Conservation (phyloP, 2,888 invertebrate genomes). For the Drosophila subquinaria region DNA sequence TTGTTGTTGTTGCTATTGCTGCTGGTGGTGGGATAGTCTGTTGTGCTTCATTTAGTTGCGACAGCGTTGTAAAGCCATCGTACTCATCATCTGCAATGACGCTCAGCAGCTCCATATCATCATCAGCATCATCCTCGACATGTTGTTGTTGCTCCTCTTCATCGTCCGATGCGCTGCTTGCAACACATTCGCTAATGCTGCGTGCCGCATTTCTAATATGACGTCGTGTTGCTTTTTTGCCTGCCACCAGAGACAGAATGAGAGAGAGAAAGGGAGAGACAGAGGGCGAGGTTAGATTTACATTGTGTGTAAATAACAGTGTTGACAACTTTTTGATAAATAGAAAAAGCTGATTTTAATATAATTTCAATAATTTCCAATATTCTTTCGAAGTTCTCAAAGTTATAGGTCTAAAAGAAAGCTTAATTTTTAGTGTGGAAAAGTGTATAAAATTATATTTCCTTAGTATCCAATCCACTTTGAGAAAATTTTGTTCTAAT, state of each 20-base stretch:
- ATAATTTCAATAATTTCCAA: no score
- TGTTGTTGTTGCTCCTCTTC: slow-evolving; percentile 39
- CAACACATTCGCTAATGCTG: slow-evolving; percentile 83
- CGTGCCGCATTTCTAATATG: slow-evolving; percentile 78
- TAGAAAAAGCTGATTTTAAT: background rate
- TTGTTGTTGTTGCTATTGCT: slow-evolving; percentile 54
- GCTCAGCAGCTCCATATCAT: slow-evolving; percentile 71
- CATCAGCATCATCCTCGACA: slow-evolving; percentile 45
- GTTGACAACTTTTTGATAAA: background rate
- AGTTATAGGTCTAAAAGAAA: no score
- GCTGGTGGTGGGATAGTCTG: slow-evolving; percentile 69
- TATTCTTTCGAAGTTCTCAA: no score
- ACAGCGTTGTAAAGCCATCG: slow-evolving; percentile 84
- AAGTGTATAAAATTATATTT: no score
- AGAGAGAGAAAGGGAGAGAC: slow-evolving; percentile 12
- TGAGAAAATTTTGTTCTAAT: no score
- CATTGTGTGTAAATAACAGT: slow-evolving; percentile 60
- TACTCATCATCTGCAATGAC: slow-evolving; percentile 74
- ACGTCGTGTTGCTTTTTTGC: slow-evolving; percentile 55
- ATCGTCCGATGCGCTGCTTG: slow-evolving; percentile 53
- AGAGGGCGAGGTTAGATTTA: slow-evolving; percentile 42
- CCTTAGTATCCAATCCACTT: no score
- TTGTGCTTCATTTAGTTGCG: slow-evolving; percentile 84
- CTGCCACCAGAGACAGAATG: slow-evolving; percentile 30
- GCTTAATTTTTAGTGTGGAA: no score